Percentiles rank a stretch among this genome's conserved stretches.
These are phyloP conservation scores for Lindbergichthys nudifrons DNA, from an alignment of 2,797 vertebrate genomes.

Conservation along the genomic window DNA sequence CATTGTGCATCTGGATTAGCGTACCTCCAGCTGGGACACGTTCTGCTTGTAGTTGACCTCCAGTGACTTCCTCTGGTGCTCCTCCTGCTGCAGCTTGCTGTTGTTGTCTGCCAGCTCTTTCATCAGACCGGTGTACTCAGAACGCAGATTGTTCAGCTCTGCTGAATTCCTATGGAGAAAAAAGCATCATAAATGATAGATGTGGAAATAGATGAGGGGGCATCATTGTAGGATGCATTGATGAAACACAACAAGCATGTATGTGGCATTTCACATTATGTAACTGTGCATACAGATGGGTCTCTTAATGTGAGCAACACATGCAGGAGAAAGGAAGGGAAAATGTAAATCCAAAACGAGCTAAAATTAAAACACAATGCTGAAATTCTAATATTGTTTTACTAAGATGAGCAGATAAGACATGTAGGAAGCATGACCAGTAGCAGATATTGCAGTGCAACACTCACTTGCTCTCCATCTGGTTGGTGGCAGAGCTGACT, in stretches of 20 bases:
- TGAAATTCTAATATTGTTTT: not conserved
- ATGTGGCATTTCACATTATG: not conserved
- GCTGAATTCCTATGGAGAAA: conserved; percentile 89
- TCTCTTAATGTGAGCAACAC: not conserved
- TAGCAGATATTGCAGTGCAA: not conserved
- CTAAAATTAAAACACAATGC: conserved; percentile 5
- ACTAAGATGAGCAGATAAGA: conserved; percentile 15
- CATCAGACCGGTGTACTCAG: conserved; percentile 91
- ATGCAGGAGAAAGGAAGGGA: not conserved
- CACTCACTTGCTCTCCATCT: conserved; percentile 98
- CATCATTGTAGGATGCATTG: conserved; percentile 14
- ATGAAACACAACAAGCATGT: conserved; percentile 12
- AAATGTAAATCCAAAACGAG: not conserved
- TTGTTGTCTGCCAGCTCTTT: conserved; percentile 94
- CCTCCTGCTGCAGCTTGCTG: conserved; percentile 94
- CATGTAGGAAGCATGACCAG: not conserved
- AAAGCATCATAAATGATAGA: conserved; percentile 15
- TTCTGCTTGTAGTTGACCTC: conserved; percentile 92
- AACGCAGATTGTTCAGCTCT: conserved; percentile 94
- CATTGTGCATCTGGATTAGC: conserved; percentile 64
- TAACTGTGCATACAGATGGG: not conserved
- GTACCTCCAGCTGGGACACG: conserved; percentile 87
- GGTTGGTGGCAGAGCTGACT: conserved; percentile 95
- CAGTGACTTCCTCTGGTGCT: conserved; percentile 94
- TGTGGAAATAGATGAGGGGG: conserved; percentile 14